Evolutionary conservation across 2,888 invertebrate species (phyloP).

Genomic region (Drosophila meridionalis): DNA sequence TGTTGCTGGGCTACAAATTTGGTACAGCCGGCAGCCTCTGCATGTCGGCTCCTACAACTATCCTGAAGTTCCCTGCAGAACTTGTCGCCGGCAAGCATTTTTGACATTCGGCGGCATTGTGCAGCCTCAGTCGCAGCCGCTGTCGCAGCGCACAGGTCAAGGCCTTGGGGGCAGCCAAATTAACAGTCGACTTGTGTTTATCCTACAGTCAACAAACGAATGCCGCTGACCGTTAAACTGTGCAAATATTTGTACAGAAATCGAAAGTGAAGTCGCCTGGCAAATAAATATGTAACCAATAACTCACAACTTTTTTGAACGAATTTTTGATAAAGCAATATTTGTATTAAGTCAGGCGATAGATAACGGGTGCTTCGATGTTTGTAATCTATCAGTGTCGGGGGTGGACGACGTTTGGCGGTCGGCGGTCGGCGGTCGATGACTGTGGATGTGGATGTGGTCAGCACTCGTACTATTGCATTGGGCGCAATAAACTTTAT

Average conservation of each 20-base stretch:
- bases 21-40: slow-evolving; percentile 58
- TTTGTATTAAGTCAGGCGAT: slow-evolving; percentile 45
- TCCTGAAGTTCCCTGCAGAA: slow-evolving; percentile 15
- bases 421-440: not conserved
- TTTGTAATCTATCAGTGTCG: slow-evolving; percentile 76
- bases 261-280: slow-evolving; percentile 63
- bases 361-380: slow-evolving; percentile 45
- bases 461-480: slow-evolving; percentile 15
- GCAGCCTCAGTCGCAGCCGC: not conserved
- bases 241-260: slow-evolving; percentile 70
- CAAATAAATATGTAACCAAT: slow-evolving; percentile 68
- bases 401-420: slow-evolving; percentile 57
- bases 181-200: slow-evolving; percentile 26
- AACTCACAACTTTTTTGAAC: slow-evolving; percentile 25
- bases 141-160: slow-evolving; percentile 44
- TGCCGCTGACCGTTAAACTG: slow-evolving; percentile 70
- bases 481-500: slow-evolving; percentile 71
- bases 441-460: not conserved
- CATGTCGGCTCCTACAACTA: slow-evolving; percentile 62
- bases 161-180: slow-evolving; percentile 49
- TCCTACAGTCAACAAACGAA: slow-evolving; percentile 39
- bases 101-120: slow-evolving; percentile 46
- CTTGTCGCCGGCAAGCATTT: slow-evolving; percentile 36
- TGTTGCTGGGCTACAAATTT: slow-evolving; percentile 59
- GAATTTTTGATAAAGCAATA: slow-evolving; percentile 65